Evolutionary conservation across 30 jellyfish, hydroid and myxozoan species (phyloP).

Genomic region (Cassiopea andromeda): DNA sequence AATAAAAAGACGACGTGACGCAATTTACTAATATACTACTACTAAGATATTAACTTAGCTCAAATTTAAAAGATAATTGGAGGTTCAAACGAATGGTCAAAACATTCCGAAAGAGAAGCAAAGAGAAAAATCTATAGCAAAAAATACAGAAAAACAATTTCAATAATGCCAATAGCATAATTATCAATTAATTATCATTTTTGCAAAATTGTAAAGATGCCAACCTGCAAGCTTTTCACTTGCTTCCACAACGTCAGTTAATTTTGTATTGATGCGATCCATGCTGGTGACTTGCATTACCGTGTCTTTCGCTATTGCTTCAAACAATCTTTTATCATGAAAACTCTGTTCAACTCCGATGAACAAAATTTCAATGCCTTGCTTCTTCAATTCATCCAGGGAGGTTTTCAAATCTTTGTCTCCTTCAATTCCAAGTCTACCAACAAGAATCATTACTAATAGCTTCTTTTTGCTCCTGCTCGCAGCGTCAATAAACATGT

Average conservation of each 20-base stretch:
- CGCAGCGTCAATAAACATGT: not conserved
- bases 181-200: not conserved
- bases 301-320: not conserved
- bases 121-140: no score
- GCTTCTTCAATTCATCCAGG: slow-evolving; percentile 2
- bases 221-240: slow-evolving; percentile 36
- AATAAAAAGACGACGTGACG: not conserved
- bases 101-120: no score
- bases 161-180: not conserved
- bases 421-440: not conserved
- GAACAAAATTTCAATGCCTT: slow-evolving; percentile 19
- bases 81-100: no score
- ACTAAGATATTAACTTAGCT: no score
- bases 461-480: not conserved
- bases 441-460: not conserved
- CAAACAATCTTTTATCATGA: not conserved
- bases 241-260: slow-evolving; percentile 10
- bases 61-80: no score
- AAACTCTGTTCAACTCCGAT: slow-evolving; percentile 2
- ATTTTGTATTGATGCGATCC: not conserved
- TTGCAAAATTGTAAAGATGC: not conserved
- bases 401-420: not conserved
- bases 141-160: no score
- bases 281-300: not conserved
- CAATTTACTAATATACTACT: no score